phyloP scores from a whole-genome alignment of 1,140 invertebrate genomes.

The Drosophila pseudoobscura region DNA sequence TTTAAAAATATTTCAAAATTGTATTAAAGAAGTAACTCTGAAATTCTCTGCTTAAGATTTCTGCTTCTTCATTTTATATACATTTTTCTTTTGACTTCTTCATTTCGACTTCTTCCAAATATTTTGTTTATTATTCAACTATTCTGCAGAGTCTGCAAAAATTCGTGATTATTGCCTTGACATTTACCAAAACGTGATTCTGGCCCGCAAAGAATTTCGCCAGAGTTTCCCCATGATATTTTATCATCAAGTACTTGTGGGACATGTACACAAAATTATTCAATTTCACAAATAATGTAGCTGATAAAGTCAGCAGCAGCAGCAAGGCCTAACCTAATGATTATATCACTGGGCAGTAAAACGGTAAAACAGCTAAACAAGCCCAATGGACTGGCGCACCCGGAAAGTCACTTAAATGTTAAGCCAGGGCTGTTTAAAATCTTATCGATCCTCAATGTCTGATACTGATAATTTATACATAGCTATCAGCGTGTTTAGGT shows the following conservation, averaged over 20 bases:
- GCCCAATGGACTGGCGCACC: constrained; percentile 6
- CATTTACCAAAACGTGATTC: constrained; percentile 57
- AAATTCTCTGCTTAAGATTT: constrained; percentile 14
- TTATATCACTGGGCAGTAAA: constrained; percentile 27
- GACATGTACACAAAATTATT: background rate
- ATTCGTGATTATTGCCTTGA: constrained; percentile 44
- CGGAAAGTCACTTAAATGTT: constrained; percentile 7
- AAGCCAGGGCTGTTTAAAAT: constrained; percentile 24
- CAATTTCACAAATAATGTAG: constrained; percentile 13
- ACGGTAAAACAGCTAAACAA: constrained; percentile 15
- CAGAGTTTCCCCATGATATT: background rate
- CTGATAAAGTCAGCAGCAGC: background rate
- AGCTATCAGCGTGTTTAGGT: too few relatives aligned
- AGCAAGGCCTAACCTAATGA: constrained; percentile 4
- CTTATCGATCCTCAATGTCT: constrained; percentile 40
- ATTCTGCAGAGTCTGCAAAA: constrained; percentile 33
- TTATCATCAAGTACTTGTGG: background rate
- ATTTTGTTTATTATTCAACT: constrained; percentile 10
- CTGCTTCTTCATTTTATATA: constrained; percentile 5
- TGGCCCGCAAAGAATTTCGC: constrained; percentile 18
- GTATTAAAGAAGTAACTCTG: too few relatives aligned
- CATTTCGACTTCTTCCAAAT: constrained; percentile 4
- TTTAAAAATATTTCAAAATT: too few relatives aligned
- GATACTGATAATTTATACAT: constrained; percentile 34
- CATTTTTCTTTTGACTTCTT: background rate